Evolutionary conservation across 1,140 invertebrate genomes (phyloP), one percentile per base, ranked within the genome.

Genomic region (Chionoecetes opilio): DNA sequence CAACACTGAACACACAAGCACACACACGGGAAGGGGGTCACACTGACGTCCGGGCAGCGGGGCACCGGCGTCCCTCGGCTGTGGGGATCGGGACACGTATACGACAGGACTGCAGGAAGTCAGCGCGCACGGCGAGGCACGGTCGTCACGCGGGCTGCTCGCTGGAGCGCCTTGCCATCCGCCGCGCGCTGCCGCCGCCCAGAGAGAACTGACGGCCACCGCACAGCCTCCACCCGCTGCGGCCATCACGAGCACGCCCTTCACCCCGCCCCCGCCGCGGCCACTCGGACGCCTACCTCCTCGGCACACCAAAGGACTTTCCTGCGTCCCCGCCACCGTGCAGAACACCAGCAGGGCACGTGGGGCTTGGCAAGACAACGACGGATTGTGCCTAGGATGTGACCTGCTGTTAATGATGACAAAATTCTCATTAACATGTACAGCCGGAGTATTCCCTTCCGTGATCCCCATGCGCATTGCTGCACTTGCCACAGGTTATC

Each of bases 161-260:
- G 38, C 38, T 46, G 37, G 92, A 93, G 92, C 92, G 41, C 92
- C 92, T 93, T 93, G 37, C 92, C 92, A 38, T 93, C 92, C 37
- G 92, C 92, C 92, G 92, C 92, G 84, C 92, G 92, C 92, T 93
- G 84, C 92, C 82, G 92, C 92, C 92, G 92, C 92, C 92, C 84
- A 93, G 92, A 34, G 84, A 93, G 92, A 93, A 93, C 92, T 93
- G 92, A 86, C 92, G 26, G 53, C 92, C 11, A 38, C 91, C 91
- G 86, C 53, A 32, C 92, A 41, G 84, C 82, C 92, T 82, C 92
- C 92, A 84, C 92, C 92, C 82, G 38, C 92, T 85, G 35, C 82
- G 31, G 82, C 38, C 92, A 87, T 86, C 82, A 93, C 84, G 92
- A 38, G 37, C 88, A 90, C 88, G 38, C 88, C 85, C 85, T 75